phyloP scores from a whole-genome alignment of 2,797 vertebrate genomes.

The Takifugu rubripes region DNA sequence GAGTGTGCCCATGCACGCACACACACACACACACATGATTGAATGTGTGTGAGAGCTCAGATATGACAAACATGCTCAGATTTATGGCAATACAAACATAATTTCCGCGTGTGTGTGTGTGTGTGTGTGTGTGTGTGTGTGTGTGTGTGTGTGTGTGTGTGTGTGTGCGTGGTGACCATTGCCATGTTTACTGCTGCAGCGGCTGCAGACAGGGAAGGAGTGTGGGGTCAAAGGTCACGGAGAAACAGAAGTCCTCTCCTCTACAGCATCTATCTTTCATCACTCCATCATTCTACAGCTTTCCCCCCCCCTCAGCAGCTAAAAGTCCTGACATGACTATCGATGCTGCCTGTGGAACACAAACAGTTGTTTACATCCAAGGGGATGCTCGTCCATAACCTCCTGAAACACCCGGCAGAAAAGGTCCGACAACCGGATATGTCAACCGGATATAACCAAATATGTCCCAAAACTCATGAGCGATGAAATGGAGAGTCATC shows the following conservation, averaged over 20 bases:
- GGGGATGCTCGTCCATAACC: neutral
- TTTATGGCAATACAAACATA: too few relatives aligned
- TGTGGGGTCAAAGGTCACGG: constrained; percentile 43
- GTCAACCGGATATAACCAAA: too few relatives aligned
- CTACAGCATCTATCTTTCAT: constrained; percentile 48
- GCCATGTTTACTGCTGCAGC: too few relatives aligned
- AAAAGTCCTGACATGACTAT: constrained; percentile 31
- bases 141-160: neutral
- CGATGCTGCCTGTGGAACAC: constrained; percentile 18
- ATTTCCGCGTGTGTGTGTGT: neutral
- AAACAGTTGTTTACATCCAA: constrained; percentile 1
- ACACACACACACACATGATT: constrained; percentile 3
- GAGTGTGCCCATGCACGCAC: neutral
- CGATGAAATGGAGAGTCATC: too few relatives aligned
- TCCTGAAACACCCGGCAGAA: too few relatives aligned
- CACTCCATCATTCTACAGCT: constrained; percentile 41
- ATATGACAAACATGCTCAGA: too few relatives aligned
- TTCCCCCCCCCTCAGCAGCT: constrained; percentile 21
- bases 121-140: constrained; percentile 1
- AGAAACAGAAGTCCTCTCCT: constrained; percentile 55
- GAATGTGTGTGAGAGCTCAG: too few relatives aligned
- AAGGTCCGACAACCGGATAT: too few relatives aligned
- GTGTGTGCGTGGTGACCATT: too few relatives aligned
- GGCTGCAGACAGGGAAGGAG: too few relatives aligned
- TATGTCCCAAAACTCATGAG: too few relatives aligned